These are phyloP conservation scores for Empidonax alnorum DNA, from an alignment of 2,113 vertebrate species.

Conservation along the genomic window DNA sequence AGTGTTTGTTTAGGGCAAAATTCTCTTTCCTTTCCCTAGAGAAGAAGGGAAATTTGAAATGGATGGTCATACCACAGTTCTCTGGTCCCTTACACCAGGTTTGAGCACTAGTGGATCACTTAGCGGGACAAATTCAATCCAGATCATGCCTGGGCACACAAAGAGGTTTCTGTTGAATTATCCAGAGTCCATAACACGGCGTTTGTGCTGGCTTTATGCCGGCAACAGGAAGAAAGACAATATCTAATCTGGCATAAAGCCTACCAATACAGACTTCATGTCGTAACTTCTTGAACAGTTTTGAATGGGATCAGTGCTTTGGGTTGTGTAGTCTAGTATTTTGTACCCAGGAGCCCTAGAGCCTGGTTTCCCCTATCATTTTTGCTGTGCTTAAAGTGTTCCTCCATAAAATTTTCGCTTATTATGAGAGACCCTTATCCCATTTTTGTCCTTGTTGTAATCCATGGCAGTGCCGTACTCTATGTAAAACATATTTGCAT, in stretches of 20 bases:
- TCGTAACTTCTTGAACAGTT: background rate
- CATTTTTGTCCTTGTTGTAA: background rate
- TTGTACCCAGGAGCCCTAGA: background rate
- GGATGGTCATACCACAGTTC: background rate
- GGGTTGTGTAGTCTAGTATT: background rate
- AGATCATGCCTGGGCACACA: constrained; percentile 49
- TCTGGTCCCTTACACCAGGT: background rate
- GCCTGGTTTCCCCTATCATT: background rate
- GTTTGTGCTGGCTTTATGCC: background rate
- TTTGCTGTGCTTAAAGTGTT: background rate
- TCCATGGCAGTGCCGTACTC: accelerated
- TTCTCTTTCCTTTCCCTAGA: background rate
- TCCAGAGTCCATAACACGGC: background rate
- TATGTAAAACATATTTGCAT: accelerated
- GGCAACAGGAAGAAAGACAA: constrained; percentile 33
- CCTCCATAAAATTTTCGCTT: background rate
- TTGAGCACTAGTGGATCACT: background rate
- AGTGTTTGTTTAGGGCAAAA: background rate
- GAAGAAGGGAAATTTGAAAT: background rate
- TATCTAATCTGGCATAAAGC: constrained; percentile 44
- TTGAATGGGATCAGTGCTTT: background rate
- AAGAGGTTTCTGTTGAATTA: constrained; percentile 1
- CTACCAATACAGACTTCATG: constrained; percentile 8
- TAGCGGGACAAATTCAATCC: constrained; percentile 16
- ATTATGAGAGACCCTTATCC: background rate